phyloP scores from a whole-genome alignment of 2,888 invertebrate species.

The Ctena decussata region DNA sequence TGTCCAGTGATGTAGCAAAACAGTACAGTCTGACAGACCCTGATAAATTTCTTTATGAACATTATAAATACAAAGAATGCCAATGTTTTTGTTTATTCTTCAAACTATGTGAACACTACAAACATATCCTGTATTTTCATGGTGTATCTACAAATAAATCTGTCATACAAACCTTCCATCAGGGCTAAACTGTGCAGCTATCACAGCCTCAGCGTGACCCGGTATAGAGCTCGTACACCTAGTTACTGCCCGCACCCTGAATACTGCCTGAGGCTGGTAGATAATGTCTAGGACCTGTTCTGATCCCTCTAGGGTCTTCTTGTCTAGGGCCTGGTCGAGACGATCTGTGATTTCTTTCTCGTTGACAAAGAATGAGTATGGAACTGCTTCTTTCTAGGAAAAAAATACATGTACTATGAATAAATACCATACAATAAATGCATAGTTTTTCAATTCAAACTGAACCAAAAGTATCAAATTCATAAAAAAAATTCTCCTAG shows the following conservation, averaged over 20 bases:
- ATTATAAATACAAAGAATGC: too few relatives aligned
- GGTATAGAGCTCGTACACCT: constrained; percentile 97
- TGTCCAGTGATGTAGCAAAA: too few relatives aligned
- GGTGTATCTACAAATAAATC: constrained; percentile 88
- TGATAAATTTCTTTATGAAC: too few relatives aligned
- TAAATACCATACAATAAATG: too few relatives aligned
- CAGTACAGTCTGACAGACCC: too few relatives aligned
- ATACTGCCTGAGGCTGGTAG: constrained; percentile 99
- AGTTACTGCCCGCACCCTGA: constrained; percentile 92
- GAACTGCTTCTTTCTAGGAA: constrained; percentile 83
- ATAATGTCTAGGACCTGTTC: constrained; percentile 93
- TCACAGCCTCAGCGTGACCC: constrained; percentile 99
- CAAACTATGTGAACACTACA: too few relatives aligned
- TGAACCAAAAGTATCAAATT: too few relatives aligned
- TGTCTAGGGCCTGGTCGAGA: constrained; percentile 91
- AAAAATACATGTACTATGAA: too few relatives aligned
- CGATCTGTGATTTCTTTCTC: constrained; percentile 94
- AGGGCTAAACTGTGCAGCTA: constrained; percentile 97
- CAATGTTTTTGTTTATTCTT: too few relatives aligned
- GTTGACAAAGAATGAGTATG: constrained; percentile 94
- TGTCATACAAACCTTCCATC: constrained; percentile 90
- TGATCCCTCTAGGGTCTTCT: constrained; percentile 88
- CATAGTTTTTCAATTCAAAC: too few relatives aligned
- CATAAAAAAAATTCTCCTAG: too few relatives aligned
- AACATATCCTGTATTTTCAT: too few relatives aligned